These are phyloP conservation scores for Drosophila pseudoobscura DNA, from an alignment of 1,140 invertebrate genomes.

Conservation along the genomic window DNA sequence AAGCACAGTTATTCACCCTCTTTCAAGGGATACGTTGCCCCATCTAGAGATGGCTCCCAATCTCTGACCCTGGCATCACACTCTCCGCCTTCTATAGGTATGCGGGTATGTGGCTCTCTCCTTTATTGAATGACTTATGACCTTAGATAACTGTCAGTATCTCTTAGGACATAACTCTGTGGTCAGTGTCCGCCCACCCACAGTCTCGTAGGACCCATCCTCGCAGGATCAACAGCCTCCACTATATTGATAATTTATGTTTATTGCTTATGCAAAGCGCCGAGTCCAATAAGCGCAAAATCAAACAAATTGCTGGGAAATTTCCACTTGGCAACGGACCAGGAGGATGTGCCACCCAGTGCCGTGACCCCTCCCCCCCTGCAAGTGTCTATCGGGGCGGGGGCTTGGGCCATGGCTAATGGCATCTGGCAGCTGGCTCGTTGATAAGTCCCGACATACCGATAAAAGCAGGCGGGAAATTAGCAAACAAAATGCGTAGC, in stretches of 20 bases:
- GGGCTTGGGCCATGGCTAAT: constrained; percentile 45
- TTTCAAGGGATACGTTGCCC: no score
- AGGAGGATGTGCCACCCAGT: background rate
- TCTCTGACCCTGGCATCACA: no score
- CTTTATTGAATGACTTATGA: constrained; percentile 58
- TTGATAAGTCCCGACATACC: constrained; percentile 64
- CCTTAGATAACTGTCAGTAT: constrained; percentile 70
- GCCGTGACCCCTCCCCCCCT: constrained; percentile 16
- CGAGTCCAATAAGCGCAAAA: constrained; percentile 75
- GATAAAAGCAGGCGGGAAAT: constrained; percentile 37
- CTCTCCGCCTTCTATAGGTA: no score
- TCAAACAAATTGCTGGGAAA: constrained; percentile 77
- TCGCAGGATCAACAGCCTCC: constrained; percentile 6
- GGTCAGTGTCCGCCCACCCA: background rate
- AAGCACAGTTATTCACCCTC: no score
- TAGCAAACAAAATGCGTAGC: constrained; percentile 77
- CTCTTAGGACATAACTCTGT: constrained; percentile 18
- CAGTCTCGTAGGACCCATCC: background rate
- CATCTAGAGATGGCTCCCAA: no score
- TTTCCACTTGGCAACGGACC: constrained; percentile 24
- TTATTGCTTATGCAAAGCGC: constrained; percentile 79
- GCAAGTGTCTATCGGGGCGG: constrained; percentile 31
- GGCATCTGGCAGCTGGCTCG: constrained; percentile 57
- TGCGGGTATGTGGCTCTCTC: background rate
- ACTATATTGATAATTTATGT: constrained; percentile 70